These are phyloP conservation scores for Paralinhomoeus sp. DNA, from an alignment of 2,888 invertebrate species.

Conservation along the genomic window DNA sequence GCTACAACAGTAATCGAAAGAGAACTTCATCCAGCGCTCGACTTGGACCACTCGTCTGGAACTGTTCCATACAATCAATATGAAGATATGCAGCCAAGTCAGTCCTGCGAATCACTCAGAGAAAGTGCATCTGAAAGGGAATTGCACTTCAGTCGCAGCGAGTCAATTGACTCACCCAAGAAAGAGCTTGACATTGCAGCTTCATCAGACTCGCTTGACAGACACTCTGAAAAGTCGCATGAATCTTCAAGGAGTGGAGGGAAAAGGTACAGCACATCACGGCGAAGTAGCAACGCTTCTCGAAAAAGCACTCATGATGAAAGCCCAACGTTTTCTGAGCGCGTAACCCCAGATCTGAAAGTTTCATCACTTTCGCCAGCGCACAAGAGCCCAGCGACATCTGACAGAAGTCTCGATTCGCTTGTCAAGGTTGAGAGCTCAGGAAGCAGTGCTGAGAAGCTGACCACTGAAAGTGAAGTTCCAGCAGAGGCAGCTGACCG, in stretches of 20 bases:
- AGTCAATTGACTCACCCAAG: neutral
- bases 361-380: neutral
- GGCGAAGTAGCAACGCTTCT: conserved; percentile 4
- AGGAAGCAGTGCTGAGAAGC: too few relatives aligned
- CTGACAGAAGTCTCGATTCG: too few relatives aligned
- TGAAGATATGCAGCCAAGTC: neutral
- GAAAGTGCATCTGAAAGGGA: neutral
- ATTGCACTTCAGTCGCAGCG: neutral
- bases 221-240: conserved; percentile 2
- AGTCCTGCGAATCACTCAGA: neutral
- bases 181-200: neutral
- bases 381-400: too few relatives aligned
- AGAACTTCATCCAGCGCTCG: too few relatives aligned
- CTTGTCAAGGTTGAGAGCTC: too few relatives aligned
- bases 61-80: neutral
- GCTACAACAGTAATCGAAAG: too few relatives aligned
- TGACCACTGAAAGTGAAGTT: too few relatives aligned
- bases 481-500: too few relatives aligned
- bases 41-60: too few relatives aligned
- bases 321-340: neutral
- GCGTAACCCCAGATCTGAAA: neutral
- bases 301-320: conserved; percentile 5
- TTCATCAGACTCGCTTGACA: conserved; percentile 2
- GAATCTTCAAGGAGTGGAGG: conserved; percentile 1
- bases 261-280: conserved; percentile 2